phyloP scores from a whole-genome alignment of 2,797 vertebrate species.

The Esox masquinongy region DNA sequence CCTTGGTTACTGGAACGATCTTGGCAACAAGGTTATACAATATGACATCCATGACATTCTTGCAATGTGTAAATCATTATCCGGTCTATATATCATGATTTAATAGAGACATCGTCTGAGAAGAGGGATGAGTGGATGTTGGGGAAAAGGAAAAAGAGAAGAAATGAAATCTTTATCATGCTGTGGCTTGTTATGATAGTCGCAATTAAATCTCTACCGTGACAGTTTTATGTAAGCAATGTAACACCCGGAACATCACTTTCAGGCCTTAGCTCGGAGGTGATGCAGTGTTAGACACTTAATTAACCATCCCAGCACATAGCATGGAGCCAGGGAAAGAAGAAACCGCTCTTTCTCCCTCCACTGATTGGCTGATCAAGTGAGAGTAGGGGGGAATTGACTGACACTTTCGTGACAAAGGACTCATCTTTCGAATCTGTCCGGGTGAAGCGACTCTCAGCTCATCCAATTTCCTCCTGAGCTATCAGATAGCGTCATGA shows the following conservation, averaged over 20 bases:
- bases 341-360: slow-evolving; percentile 36
- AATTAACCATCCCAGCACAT: slow-evolving; percentile 60
- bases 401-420: slow-evolving; percentile 79
- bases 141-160: background rate
- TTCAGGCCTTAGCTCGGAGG: slow-evolving; percentile 24
- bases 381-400: slow-evolving; percentile 72
- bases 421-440: slow-evolving; percentile 84
- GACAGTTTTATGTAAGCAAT: slow-evolving; percentile 29
- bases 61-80: background rate
- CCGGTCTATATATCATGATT: background rate
- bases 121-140: background rate
- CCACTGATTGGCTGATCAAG: slow-evolving; percentile 70
- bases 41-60: background rate
- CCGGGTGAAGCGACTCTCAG: slow-evolving; percentile 65
- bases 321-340: slow-evolving; percentile 41
- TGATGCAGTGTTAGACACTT: slow-evolving; percentile 19
- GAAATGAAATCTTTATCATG: background rate
- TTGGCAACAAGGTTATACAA: background rate
- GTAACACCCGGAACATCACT: slow-evolving; percentile 25
- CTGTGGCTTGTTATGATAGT: background rate
- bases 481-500: slow-evolving; percentile 77
- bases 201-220: slow-evolving; percentile 10
- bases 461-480: slow-evolving; percentile 79
- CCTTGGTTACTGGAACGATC: background rate
- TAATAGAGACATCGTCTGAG: background rate